phyloP scores from a whole-genome alignment of 2,113 vertebrate genomes.

The Dicerorhinus sumatrensis region DNA sequence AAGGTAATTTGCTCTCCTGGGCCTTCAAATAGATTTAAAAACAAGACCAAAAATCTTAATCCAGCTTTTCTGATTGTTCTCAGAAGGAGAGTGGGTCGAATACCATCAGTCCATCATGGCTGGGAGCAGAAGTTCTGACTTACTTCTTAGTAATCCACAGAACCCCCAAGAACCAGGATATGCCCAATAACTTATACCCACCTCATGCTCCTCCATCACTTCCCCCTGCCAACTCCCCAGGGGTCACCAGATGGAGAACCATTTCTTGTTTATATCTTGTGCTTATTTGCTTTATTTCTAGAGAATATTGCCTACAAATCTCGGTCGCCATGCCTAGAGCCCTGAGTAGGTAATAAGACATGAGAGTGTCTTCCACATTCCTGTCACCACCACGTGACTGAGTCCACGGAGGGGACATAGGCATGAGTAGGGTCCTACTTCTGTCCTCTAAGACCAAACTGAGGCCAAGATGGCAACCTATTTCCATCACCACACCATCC shows the following conservation, averaged over 20 bases:
- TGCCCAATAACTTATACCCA: neutral
- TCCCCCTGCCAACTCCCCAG: neutral
- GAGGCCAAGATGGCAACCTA: neutral
- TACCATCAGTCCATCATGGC: neutral
- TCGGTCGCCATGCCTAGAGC: neutral
- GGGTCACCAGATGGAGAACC: neutral
- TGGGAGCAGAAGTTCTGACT: neutral
- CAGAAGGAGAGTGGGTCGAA: neutral
- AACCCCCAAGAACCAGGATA: neutral
- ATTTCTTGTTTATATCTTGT: conserved; percentile 50
- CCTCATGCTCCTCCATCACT: neutral
- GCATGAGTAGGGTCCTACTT: neutral
- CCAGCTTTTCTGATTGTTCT: neutral
- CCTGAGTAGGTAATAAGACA: neutral
- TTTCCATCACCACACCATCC: neutral
- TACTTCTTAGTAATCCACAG: neutral
- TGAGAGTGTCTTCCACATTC: neutral
- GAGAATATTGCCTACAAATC: neutral
- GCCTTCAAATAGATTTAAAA: conserved; percentile 15
- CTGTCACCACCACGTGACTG: neutral
- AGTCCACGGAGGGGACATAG: neutral
- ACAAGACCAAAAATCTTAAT: neutral
- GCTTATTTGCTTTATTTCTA: conserved; percentile 37
- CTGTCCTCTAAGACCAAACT: neutral
- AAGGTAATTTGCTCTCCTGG: conserved; percentile 14